Conservation (phyloP, 1,140 invertebrate species). For the Aphis craccivora region DNA sequence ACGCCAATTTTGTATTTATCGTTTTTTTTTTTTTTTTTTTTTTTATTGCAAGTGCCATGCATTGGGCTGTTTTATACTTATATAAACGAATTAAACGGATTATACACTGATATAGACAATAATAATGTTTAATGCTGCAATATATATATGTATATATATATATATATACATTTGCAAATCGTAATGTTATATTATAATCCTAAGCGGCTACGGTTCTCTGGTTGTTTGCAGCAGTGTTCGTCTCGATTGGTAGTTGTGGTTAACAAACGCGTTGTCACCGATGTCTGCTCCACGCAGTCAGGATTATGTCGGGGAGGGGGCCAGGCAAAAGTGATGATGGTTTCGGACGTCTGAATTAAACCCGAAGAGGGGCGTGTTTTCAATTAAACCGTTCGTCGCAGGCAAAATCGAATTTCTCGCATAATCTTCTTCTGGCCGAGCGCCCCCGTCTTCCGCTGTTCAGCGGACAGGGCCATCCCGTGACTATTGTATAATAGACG, state of each 20-base stretch:
- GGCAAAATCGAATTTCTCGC: constrained; percentile 1
- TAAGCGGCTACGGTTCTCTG: background rate
- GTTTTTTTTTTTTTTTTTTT: background rate
- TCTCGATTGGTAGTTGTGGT: background rate
- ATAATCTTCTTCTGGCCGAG: constrained; percentile 2
- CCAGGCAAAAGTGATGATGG: background rate
- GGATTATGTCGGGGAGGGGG: too few species aligned
- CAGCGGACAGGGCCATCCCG: too few species aligned
- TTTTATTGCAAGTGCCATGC: background rate
- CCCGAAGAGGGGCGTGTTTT: constrained; percentile 8
- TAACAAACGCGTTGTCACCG: background rate
- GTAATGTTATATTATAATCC: background rate
- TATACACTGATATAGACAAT: background rate
- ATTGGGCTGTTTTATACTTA: background rate
- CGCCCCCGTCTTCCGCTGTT: background rate
- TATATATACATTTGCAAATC: background rate
- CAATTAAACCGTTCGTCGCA: constrained; percentile 5
- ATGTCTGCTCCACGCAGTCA: background rate
- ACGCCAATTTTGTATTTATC: background rate
- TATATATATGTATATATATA: background rate
- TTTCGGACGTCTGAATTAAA: constrained; percentile 10
- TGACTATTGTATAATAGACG: background rate
- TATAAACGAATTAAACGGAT: too few species aligned
- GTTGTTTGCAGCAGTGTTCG: background rate
- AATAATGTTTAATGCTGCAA: background rate